phyloP scores from a whole-genome alignment of 2,888 invertebrate genomes.

The Morpho deidamia region DNA sequence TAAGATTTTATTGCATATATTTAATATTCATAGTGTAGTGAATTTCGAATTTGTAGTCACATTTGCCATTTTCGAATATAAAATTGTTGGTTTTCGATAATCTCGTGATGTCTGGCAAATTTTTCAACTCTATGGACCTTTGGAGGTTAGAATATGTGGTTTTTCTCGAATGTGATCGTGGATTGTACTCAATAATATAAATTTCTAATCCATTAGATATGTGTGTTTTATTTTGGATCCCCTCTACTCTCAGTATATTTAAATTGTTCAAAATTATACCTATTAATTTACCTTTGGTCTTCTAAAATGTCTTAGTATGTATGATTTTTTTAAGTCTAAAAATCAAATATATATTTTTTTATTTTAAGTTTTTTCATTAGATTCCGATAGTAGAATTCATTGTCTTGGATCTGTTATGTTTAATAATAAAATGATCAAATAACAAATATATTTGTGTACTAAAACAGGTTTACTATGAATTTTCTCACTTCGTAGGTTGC shows the following conservation, averaged over 20 bases:
- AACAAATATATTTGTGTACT: no score
- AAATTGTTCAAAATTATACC: no score
- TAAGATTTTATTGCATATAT: constrained; percentile 67
- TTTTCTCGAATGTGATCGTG: constrained; percentile 61
- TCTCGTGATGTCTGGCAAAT: constrained; percentile 36
- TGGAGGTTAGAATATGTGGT: constrained; percentile 43
- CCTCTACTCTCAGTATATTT: background rate
- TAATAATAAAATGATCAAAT: no score
- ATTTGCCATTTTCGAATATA: constrained; percentile 66
- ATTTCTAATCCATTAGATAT: constrained; percentile 76
- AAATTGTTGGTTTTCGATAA: constrained; percentile 51
- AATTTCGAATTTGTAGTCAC: constrained; percentile 69
- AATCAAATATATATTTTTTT: no score
- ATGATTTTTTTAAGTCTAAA: no score
- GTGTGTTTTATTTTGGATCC: constrained; percentile 51
- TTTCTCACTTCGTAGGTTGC: no score
- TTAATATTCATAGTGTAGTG: constrained; percentile 57
- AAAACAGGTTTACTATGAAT: no score
- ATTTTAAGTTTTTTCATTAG: no score
- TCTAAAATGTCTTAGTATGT: no score
- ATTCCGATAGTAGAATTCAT: no score
- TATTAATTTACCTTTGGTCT: no score
- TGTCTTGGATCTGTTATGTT: no score
- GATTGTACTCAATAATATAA: constrained; percentile 77
- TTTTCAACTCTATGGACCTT: constrained; percentile 33